Base-by-base conservation (phyloP, 2,113 vertebrate species). In the Todiramphus chloris region DNA sequence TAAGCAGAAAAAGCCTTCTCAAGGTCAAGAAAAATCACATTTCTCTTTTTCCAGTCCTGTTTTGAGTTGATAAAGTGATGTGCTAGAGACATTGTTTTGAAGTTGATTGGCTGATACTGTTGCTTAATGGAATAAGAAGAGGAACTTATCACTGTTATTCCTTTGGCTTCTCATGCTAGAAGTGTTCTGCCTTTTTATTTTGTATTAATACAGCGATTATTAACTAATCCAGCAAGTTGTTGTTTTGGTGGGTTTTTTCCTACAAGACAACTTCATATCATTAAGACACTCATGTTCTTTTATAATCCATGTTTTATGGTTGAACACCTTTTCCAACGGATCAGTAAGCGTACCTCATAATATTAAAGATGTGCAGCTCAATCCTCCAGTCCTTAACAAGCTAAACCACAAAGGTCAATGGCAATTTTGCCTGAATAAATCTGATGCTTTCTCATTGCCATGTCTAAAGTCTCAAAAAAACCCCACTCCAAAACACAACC, bases 361-460 rank as follows among this genome's bases (percentile, higher is more conserved):
- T 6, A 13, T 31, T 15, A 24, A 55, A 70, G 56, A 75, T 0
- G 2, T 5, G 51, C 48, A 84, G 27, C 69, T 89, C 76, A 56
- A 13, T 17, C 62, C 16, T 48, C 43, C n/a, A 35, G 37, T 11
- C 21, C 14, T 30, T 50, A 55, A 43, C 21, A 67, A 63, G 24
- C 28, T n/a, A 13, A 66, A 33, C 19, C 19, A 62, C 18, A 16
- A 21, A 51, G 13, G n/a, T 11, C 0, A 0, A 28, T 4, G 5
- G 33, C 51, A 82, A 16, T 27, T 79, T 64, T 31, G 13, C 37
- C 48, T 24, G 35, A 64, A 58, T 35, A 46, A 64, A 23, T 16
- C 39, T 24, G 41, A 60, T 39, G 28, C 48, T 63, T 68, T 63
- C 24, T 14, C 41, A 16, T 10, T 59, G 14, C 48, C 53, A 17